These are phyloP conservation scores for Tenualosa thibaudeaui DNA, from an alignment of 2,797 vertebrate species.

Conservation along the genomic window DNA sequence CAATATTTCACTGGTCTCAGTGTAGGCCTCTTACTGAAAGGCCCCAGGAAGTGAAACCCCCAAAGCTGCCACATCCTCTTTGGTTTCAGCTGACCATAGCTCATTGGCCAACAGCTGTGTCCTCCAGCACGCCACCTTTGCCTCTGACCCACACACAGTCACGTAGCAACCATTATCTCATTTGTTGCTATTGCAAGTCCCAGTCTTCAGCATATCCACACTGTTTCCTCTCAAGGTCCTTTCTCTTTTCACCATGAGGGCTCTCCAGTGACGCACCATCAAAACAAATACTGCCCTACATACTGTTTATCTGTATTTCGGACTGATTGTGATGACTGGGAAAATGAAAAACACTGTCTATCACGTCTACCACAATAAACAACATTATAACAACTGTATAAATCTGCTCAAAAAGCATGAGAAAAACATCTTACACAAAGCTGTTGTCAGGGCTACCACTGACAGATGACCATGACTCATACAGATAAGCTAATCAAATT, in stretches of 20 bases:
- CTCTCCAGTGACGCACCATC: not conserved
- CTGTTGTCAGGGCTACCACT: not conserved
- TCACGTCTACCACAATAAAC: not conserved
- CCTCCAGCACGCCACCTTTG: slow-evolving; percentile 39
- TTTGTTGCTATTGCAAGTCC: slow-evolving; percentile 52
- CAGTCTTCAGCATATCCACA: not conserved
- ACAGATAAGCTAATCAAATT: not conserved
- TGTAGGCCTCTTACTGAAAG: not conserved
- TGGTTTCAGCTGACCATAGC: slow-evolving; percentile 17
- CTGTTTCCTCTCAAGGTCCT: not conserved
- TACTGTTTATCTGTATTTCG: not conserved
- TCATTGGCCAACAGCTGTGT: slow-evolving; percentile 40
- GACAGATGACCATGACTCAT: not conserved
- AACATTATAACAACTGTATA: not conserved
- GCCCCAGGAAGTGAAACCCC: not conserved
- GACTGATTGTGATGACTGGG: not conserved
- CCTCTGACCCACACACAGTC: slow-evolving; percentile 43
- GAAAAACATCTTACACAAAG: not conserved
- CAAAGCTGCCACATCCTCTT: slow-evolving; percentile 5
- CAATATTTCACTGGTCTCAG: not conserved
- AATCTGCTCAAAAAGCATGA: not conserved
- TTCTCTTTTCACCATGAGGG: not conserved
- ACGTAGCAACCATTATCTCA: slow-evolving; percentile 37
- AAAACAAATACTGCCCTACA: not conserved
- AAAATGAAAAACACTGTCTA: no score